Percentiles rank a stretch among this genome's conserved stretches.
phyloP scores from a whole-genome alignment of 2,113 vertebrate genomes.

The Microcebus griseorufus region DNA sequence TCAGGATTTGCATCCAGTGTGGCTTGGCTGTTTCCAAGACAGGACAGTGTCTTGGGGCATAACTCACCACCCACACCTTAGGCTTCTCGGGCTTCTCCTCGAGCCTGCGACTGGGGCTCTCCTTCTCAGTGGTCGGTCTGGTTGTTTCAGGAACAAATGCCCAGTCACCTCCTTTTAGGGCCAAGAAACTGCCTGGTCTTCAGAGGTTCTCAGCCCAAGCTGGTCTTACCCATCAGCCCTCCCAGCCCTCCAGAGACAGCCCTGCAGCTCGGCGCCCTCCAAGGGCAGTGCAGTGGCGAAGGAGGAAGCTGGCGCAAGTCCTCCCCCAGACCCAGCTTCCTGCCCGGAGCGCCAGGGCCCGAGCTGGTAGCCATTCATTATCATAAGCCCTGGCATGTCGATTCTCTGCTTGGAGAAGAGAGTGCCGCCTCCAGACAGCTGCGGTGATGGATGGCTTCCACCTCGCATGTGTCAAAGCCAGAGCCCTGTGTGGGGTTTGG shows the following conservation, averaged over 20 bases:
- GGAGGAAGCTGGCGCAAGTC: not conserved
- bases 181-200: not conserved
- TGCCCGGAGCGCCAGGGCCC: not conserved
- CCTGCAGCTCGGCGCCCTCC: rapidly evolving
- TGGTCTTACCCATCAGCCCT: rapidly evolving
- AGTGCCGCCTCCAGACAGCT: slow-evolving; percentile 51
- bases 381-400: slow-evolving; percentile 83
- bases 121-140: not conserved
- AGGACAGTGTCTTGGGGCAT: not conserved
- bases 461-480: not conserved
- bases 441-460: slow-evolving; percentile 23
- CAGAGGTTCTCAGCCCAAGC: not conserved
- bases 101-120: not conserved
- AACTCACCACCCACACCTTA: not conserved
- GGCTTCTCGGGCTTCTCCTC: not conserved
- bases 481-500: rapidly evolving
- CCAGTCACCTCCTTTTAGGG: not conserved
- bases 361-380: slow-evolving; percentile 71
- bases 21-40: not conserved
- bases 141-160: not conserved
- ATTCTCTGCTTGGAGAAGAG: slow-evolving; percentile 77
- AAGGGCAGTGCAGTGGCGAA: not conserved
- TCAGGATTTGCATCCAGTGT: not conserved
- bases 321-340: slow-evolving; percentile 33
- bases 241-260: rapidly evolving